A percentile compares a stretch with the other conserved stretches of the same genome.
Evolutionary conservation across 2,113 vertebrate genomes (phyloP).

Genomic region (Gnathonemus longibarbis): DNA sequence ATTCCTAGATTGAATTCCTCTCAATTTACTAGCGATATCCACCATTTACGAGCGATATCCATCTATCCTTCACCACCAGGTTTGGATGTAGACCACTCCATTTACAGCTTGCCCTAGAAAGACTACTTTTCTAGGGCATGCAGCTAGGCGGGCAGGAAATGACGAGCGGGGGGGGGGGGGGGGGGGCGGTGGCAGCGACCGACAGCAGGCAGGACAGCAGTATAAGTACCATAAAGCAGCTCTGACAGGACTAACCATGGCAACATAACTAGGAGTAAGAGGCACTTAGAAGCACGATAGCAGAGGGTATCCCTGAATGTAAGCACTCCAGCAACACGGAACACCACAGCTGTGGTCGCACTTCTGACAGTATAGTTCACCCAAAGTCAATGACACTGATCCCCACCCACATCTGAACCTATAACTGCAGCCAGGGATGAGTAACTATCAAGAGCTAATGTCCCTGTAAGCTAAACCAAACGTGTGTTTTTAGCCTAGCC

Average conservation of each 20-base stretch:
- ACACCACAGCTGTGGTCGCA: not conserved
- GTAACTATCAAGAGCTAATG: not conserved
- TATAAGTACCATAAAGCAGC: not conserved
- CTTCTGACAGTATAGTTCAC: not conserved
- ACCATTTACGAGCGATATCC: too few relatives aligned
- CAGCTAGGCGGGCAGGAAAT: too few relatives aligned
- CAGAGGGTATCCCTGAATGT: not conserved
- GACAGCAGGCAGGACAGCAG: not conserved
- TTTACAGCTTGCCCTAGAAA: too few relatives aligned
- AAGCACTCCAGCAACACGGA: not conserved
- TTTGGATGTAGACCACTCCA: too few relatives aligned
- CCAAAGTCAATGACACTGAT: not conserved
- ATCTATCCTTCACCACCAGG: too few relatives aligned
- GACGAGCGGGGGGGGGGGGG: too few relatives aligned
- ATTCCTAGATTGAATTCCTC: too few relatives aligned
- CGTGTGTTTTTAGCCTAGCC: not conserved
- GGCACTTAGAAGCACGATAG: not conserved
- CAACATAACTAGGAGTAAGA: not conserved
- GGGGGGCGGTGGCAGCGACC: too few relatives aligned
- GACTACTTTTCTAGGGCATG: too few relatives aligned
- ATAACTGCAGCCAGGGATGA: not conserved
- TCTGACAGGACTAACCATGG: not conserved
- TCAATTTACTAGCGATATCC: too few relatives aligned
- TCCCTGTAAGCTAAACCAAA: not conserved
- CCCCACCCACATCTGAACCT: not conserved